Base-by-base conservation (phyloP, 2,888 invertebrate genomes). In the Pseudococcus viburni region DNA sequence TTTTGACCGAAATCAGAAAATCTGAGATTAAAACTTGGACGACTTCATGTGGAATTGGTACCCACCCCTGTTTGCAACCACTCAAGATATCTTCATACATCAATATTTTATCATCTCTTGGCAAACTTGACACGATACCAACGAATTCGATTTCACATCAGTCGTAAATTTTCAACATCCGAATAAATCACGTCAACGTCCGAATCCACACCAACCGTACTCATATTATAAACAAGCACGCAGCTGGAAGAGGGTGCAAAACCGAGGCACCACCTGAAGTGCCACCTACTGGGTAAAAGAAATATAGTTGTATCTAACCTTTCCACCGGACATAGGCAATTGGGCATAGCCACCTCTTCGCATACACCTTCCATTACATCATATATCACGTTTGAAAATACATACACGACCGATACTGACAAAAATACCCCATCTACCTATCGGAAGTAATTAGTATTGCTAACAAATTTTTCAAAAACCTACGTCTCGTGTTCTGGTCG, bases 251-350 rank as follows among this genome's bases (percentile, higher is more conserved):
- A 22, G 19, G 64, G 64, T 64, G 64, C 64, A 19, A 64, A 64
- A 64, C 64, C 22, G 19, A 22, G 1, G 19, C 64, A 64, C 64
- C 64, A 64, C 64, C 64, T 64, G 64, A 64, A 64, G 64, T 64
- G 64, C 64, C 64, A 64, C 64, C 64, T 64, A 64, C 64, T 22
- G 64, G 0, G 64, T 19, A 7, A 64, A 22, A 8, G 64, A 19
- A 64, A 12, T 64, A 22, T 19, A 64, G 64, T 19, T 64, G 64
- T 64, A 33, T 33, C 26, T 3, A 64, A 64, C 64, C 64, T 22
- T 64, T 64, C 51, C 64, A 64, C 22, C 22, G 26, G 22, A 51
- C 46, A 46, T 46, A 12, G 46, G 46, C 46, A 46, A 8, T 46
- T 46, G 12, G 26, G 26, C 26, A 33, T 33, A 33, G 26, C 26